phyloP scores from a whole-genome alignment of 2,888 invertebrate species.

The Synanthedon myopaeformis region DNA sequence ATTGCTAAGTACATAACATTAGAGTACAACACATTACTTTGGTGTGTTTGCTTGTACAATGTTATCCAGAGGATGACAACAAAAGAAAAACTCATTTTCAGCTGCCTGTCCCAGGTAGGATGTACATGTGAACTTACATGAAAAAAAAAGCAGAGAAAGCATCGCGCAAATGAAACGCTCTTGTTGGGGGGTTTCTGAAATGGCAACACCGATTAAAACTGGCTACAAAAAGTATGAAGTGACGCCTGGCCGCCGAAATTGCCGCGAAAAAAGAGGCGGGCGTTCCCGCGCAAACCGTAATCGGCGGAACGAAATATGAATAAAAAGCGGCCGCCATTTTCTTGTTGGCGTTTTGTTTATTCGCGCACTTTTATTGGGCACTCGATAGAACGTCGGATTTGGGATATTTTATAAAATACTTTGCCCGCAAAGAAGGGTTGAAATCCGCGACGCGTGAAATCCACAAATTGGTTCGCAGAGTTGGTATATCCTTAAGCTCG shows the following conservation, averaged over 20 bases:
- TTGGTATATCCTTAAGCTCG: neutral
- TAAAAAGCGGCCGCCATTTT: conserved; percentile 41
- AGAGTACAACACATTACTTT: no score
- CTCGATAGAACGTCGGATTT: conserved; percentile 20
- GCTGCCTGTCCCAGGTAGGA: neutral
- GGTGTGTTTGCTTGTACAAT: no score
- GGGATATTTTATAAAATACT: conserved; percentile 21
- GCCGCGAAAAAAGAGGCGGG: conserved; percentile 42
- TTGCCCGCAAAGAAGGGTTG: neutral
- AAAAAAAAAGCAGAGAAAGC: conserved; percentile 4
- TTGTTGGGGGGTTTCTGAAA: conserved; percentile 32
- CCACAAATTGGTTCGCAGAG: neutral
- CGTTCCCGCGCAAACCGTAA: conserved; percentile 42
- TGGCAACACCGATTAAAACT: conserved; percentile 62
- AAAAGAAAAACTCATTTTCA: conserved; percentile 6
- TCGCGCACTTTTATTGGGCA: conserved; percentile 19
- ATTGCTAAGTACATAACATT: no score
- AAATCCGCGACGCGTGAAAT: neutral
- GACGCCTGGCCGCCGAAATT: conserved; percentile 32
- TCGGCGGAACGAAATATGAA: conserved; percentile 52
- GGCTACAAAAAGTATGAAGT: conserved; percentile 46
- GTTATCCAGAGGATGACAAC: neutral
- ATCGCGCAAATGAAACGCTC: conserved; percentile 33
- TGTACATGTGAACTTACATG: neutral
- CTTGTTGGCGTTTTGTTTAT: conserved; percentile 38